Evolutionary conservation across 2,888 invertebrate species (phyloP).

Genomic region (Eupithecia tripunctaria): DNA sequence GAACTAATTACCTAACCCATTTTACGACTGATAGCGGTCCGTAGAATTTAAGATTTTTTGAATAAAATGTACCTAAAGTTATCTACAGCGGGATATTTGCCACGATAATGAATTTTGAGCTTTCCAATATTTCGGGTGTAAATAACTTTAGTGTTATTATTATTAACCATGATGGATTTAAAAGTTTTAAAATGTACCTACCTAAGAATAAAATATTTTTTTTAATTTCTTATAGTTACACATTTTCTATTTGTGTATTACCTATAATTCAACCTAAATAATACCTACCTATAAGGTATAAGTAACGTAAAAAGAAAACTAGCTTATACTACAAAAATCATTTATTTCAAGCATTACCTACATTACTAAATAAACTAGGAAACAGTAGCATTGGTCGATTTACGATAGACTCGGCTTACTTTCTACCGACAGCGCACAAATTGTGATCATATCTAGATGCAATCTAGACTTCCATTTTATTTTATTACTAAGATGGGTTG

Average conservation of each 20-base stretch:
- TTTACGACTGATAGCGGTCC: neutral
- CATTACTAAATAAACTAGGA: neutral
- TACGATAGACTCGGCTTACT: conserved; percentile 11
- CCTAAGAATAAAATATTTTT: too few relatives aligned
- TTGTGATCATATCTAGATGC: neutral
- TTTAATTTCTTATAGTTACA: too few relatives aligned
- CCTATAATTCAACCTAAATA: too few relatives aligned
- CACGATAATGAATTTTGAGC: too few relatives aligned
- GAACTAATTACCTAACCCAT: conserved; percentile 29
- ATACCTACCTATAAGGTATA: too few relatives aligned
- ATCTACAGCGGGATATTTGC: too few relatives aligned
- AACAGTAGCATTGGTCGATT: conserved; percentile 16
- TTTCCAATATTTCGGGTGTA: too few relatives aligned
- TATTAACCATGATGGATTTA: too few relatives aligned
- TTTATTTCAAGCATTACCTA: conserved; percentile 11
- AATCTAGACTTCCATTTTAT: conserved; percentile 6
- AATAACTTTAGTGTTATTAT: too few relatives aligned
- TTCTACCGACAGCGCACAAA: conserved; percentile 15
- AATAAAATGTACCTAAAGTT: too few relatives aligned
- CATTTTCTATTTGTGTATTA: too few relatives aligned
- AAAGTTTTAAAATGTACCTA: too few relatives aligned
- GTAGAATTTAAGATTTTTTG: neutral
- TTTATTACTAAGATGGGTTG: neutral
- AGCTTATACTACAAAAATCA: conserved; percentile 21
- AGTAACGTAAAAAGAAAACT: neutral